Conservation (phyloP, 2,113 vertebrate species). For the Mobula hypostoma region DNA sequence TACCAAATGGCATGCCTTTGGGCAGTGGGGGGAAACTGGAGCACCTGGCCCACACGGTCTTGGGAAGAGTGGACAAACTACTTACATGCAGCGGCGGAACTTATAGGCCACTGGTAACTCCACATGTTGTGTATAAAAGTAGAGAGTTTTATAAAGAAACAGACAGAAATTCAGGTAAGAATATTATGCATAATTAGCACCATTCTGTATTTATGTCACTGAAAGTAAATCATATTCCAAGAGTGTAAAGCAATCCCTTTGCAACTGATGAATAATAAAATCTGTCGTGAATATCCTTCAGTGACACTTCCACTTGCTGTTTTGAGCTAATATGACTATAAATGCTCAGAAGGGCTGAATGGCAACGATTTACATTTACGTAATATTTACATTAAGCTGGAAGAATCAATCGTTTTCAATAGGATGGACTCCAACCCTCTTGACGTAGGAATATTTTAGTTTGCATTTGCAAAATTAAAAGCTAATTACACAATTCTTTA, state of each 20-base stretch:
- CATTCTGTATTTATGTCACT: background rate
- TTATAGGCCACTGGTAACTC: background rate
- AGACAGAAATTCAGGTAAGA: background rate
- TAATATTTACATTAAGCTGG: background rate
- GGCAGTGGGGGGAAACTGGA: too few relatives aligned
- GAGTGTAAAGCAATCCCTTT: background rate
- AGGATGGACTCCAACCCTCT: background rate
- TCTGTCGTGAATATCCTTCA: background rate
- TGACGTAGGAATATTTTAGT: background rate
- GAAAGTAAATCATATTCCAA: background rate
- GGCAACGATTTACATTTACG: background rate
- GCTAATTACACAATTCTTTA: background rate
- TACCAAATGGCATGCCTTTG: too few relatives aligned
- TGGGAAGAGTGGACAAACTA: too few relatives aligned
- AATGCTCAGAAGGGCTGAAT: background rate
- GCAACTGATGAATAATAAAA: background rate
- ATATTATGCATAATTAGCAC: background rate
- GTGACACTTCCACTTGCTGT: background rate
- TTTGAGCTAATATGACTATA: background rate
- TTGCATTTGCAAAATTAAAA: background rate
- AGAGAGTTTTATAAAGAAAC: background rate
- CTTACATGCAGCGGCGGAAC: too few relatives aligned
- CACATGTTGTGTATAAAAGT: background rate
- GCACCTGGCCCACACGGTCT: too few relatives aligned
- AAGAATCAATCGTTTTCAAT: background rate